phyloP scores from a whole-genome alignment of 2,797 vertebrate species.

The Podarcis lilfordi region DNA sequence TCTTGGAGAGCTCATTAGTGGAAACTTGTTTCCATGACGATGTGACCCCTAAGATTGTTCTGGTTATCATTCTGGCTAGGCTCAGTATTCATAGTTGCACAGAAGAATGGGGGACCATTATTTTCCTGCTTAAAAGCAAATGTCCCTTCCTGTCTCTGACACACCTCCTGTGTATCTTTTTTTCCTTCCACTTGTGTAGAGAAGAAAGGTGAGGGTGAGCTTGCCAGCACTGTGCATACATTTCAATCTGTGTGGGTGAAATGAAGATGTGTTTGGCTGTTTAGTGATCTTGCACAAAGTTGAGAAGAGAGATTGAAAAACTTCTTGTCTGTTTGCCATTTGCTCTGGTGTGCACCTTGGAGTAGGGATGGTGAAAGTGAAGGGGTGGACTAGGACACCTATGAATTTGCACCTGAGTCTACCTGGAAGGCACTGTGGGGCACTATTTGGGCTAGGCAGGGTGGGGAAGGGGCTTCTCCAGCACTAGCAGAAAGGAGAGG shows the following conservation, averaged over 20 bases:
- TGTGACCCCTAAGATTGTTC: conserved; percentile 60
- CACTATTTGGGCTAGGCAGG: neutral
- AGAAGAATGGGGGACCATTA: neutral
- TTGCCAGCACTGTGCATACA: neutral
- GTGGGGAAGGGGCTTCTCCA: neutral
- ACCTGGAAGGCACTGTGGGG: neutral
- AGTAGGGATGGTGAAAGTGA: neutral
- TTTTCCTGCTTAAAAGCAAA: neutral
- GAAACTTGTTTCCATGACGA: conserved; percentile 69
- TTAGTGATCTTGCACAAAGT: neutral
- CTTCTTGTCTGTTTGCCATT: neutral
- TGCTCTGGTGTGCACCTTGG: neutral
- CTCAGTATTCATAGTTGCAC: neutral
- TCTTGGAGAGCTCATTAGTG: conserved; percentile 59
- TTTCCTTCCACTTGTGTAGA: neutral
- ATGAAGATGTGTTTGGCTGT: neutral
- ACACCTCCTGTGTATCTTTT: neutral
- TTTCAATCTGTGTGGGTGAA: neutral
- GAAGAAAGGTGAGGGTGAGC: neutral
- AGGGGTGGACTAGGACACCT: neutral
- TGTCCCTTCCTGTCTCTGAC: neutral
- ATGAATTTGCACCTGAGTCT: neutral
- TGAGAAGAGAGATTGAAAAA: neutral
- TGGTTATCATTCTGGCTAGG: conserved; percentile 24
- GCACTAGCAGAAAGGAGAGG: neutral